Percentiles rank a stretch among this genome's conserved stretches.
Conservation (phyloP, 2,797 vertebrate genomes). For the Gallinago stenura region DNA sequence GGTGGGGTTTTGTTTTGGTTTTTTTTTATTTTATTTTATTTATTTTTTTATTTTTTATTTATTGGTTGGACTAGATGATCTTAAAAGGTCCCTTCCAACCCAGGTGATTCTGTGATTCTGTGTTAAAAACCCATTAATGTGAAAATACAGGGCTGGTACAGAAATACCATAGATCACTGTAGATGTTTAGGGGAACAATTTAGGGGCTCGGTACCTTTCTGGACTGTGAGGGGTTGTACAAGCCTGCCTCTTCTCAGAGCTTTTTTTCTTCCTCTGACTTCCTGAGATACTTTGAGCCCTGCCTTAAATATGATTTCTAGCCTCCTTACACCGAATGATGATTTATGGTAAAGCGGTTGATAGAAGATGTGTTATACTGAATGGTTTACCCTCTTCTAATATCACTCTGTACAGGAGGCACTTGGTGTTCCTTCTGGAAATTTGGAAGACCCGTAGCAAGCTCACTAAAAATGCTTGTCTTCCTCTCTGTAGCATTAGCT, state of each 20-base stretch:
- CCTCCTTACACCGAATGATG: background rate
- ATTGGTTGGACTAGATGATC: no score
- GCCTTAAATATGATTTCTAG: background rate
- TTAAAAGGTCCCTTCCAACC: no score
- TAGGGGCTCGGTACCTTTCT: background rate
- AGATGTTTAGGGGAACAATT: background rate
- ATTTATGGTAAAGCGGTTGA: constrained; percentile 15
- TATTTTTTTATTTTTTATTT: no score
- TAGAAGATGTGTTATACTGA: constrained; percentile 9
- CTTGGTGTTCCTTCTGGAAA: background rate
- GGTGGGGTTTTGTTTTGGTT: no score
- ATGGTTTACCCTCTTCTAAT: constrained; percentile 24
- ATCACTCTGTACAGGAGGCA: background rate
- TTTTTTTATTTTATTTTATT: no score
- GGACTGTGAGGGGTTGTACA: background rate
- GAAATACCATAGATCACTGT: background rate
- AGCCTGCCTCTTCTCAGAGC: background rate
- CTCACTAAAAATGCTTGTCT: background rate
- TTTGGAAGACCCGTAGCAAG: background rate
- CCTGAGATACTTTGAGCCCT: background rate
- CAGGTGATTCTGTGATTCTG: no score
- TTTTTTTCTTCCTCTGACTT: constrained; percentile 2
- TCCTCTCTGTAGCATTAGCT: background rate
- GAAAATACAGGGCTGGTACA: background rate
- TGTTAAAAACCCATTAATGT: background rate